Base-by-base conservation (phyloP, 2,113 vertebrate genomes). In the Cettia cetti region DNA sequence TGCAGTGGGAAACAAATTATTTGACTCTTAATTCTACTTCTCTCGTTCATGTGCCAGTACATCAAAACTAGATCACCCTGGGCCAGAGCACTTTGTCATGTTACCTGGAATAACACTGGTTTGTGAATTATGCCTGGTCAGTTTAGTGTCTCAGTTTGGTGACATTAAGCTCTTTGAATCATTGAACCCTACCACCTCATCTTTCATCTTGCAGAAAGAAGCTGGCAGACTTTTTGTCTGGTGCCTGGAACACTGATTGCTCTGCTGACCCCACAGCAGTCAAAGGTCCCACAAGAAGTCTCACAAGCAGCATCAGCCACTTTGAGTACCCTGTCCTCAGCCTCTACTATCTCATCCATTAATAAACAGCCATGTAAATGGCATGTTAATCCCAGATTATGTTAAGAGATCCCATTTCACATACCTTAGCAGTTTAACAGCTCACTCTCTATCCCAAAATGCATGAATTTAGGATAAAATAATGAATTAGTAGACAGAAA, bases 161-260 rank as follows among this genome's bases (percentile, higher is more conserved):
- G 59, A 88, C 92, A 87, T 90, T 88, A 82, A 94, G 91, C 75
- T 88, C 85, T 80, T 37, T 90, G 90, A 94, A 82, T 91, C 86
- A 53, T 78, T 76, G 78, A 85, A 82, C 89, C 65, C 59, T 70
- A 52, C 71, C 44, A 77, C 70, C 75, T 74, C 84, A 68, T 94
- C 95, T 94, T 90, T 86, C 71, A 80, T 90, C 54, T 77, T 31
- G 53, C 63, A 94, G 94, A 96, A 88, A 19, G 78, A 66, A 82
- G 50, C 66, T 70, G 84, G 89, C 78, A 52, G 75, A 56, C 19
- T 74, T 82, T 84, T 82, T 91, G 61, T 33, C 37, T 52, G 5
- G 37, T 52, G 65, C 69, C 61, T 94, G 83, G 56, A 60, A 71
- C 52, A 5, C 19, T 2, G 69, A 39, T 68, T 90, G 79, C 68